Evolutionary conservation across 2,797 vertebrate species (phyloP).

Genomic region (Valencia hispanica): DNA sequence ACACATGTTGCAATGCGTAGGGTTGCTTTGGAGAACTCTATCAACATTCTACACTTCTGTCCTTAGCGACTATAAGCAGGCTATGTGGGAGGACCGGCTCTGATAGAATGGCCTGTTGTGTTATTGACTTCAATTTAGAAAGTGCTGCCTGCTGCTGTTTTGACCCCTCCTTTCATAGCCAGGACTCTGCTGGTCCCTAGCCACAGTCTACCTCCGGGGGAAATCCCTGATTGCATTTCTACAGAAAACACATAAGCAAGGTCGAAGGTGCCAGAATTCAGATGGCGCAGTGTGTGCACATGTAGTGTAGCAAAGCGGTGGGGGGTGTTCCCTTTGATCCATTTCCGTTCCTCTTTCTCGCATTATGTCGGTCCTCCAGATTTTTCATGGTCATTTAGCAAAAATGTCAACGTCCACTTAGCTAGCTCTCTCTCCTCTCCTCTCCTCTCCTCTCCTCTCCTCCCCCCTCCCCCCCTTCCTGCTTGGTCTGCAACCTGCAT

Average conservation of each 20-base stretch:
- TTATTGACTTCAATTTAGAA: slow-evolving; percentile 84
- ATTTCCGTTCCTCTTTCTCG: slow-evolving; percentile 17
- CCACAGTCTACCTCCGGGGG: slow-evolving; percentile 60
- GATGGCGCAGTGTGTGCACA: not conserved
- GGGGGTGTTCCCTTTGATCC: not conserved
- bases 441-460: slow-evolving; percentile 10
- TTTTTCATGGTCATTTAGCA: slow-evolving; percentile 20
- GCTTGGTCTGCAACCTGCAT: slow-evolving; percentile 39
- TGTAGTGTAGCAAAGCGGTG: not conserved
- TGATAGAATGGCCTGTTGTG: slow-evolving; percentile 70
- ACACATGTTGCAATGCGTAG: slow-evolving; percentile 50
- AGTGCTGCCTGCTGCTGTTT: slow-evolving; percentile 69
- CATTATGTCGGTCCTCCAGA: slow-evolving; percentile 7
- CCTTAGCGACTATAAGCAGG: slow-evolving; percentile 62
- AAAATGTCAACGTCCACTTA: slow-evolving; percentile 26
- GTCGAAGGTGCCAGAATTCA: slow-evolving; percentile 45
- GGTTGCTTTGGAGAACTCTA: slow-evolving; percentile 64
- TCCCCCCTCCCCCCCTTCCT: slow-evolving; percentile 21
- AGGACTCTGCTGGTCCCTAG: slow-evolving; percentile 46
- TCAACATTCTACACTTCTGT: slow-evolving; percentile 63
- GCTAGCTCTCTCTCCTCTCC: slow-evolving; percentile 7
- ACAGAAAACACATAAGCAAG: slow-evolving; percentile 72
- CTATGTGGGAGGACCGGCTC: slow-evolving; percentile 68
- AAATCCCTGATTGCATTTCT: slow-evolving; percentile 68
- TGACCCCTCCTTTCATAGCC: slow-evolving; percentile 44